A percentile compares a stretch with the other conserved stretches of the same genome.
These are phyloP conservation scores for Rhinolophus ferrumequinum DNA, from an alignment of 2,113 vertebrate species.

Conservation along the genomic window DNA sequence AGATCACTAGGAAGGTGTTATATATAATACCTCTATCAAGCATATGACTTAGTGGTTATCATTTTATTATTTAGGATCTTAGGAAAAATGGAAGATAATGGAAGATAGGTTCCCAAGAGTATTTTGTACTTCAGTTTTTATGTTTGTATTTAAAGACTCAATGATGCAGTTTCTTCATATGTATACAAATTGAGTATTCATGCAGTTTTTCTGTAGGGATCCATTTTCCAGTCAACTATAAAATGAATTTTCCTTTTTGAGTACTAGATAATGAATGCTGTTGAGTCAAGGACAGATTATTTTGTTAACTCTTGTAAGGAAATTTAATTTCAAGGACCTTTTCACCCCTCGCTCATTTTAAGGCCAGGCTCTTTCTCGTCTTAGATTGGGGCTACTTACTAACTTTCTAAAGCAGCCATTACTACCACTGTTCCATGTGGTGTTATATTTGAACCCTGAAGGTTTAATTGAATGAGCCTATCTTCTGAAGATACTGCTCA, in stretches of 20 bases:
- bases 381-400: neutral
- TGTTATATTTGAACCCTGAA: neutral
- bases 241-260: neutral
- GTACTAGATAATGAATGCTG: neutral
- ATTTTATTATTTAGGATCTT: slow-evolving; percentile 19
- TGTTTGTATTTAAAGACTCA: slow-evolving; percentile 20
- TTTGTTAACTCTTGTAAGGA: neutral
- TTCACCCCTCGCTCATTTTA: neutral
- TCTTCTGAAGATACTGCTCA: neutral
- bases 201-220: neutral
- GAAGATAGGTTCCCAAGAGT: neutral
- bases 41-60: neutral
- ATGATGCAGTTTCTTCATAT: neutral
- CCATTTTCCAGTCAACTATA: neutral
- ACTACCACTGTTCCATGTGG: neutral
- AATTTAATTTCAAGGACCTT: neutral
- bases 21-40: neutral
- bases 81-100: neutral
- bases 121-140: neutral
- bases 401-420: neutral
- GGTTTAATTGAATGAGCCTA: neutral
- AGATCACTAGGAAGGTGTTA: neutral
- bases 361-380: neutral
- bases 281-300: neutral
- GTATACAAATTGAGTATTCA: neutral